Evolutionary conservation across 2,797 vertebrate species (phyloP), one percentile per base, ranked within the genome.

Genomic region (Craterocephalus amniculus): DNA sequence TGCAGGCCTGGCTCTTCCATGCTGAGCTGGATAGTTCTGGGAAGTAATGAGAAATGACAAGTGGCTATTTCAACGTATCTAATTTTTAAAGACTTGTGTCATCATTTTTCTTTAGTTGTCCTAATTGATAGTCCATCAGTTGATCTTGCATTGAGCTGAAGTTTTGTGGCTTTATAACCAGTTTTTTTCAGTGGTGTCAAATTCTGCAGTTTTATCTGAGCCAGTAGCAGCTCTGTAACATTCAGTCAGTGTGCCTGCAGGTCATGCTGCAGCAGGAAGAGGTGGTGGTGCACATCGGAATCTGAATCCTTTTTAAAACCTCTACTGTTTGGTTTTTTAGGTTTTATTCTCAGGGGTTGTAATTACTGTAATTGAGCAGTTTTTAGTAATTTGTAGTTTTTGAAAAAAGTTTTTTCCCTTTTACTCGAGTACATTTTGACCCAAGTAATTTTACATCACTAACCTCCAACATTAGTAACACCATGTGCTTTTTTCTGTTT

Each of bases 41-140:
- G n/a, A 76, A 75, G 62, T 83, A 83, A 86, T 86, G 73, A 86
- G 65, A 82, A 82, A 86, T 74, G 81, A 83, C 67, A 74, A 76
- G 65, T 63, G 51, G 22, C 56, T 29, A 56, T 72, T 78, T 67
- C 49, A 59, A 68, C 58, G 60, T 68, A 16, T 76, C 20, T 68
- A n/a, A 8, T 67, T 66, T 74, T 66, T 69, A 32, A 29, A 1
- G 62, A 80, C 36, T 38, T 79, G 67, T 60, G 74, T 58, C 34
- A 61, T 62, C 18, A 49, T 70, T 59, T 63, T 66, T 67, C 49
- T 70, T 59, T 45, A 22, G 11, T 43, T 54, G 22, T 61, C 58
- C 35, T 40, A 24, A 10, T 54, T 49, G 40, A 66, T 13, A 16
- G 34, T 43, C 40, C 38, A 40, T 40, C 38, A 40, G 36, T 27